phyloP scores from a whole-genome alignment of 2,797 vertebrate genomes.

The Lacerta bilineata region DNA sequence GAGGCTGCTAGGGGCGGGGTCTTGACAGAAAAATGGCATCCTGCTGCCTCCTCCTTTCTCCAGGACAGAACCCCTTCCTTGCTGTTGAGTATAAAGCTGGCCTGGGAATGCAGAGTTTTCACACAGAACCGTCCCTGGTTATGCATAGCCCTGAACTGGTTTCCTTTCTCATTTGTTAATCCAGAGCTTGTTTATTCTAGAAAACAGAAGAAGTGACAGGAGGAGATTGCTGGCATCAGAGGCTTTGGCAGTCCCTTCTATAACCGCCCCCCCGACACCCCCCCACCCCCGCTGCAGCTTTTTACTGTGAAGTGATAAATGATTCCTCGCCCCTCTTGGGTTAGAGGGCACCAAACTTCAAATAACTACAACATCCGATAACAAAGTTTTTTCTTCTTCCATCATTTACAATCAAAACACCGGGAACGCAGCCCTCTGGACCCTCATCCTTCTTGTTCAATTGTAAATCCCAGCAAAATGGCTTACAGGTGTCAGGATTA shows the following conservation, averaged over 20 bases:
- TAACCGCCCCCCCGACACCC: too few relatives aligned
- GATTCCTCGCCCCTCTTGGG: constrained; percentile 81
- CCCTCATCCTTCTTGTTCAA: constrained; percentile 90
- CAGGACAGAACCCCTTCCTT: constrained; percentile 27
- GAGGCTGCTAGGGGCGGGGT: neutral
- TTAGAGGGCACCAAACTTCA: constrained; percentile 88
- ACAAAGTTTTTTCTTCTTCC: constrained; percentile 87
- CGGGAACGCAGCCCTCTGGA: constrained; percentile 83
- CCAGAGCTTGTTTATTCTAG: constrained; percentile 85
- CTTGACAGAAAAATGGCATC: neutral
- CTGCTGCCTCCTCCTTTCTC: neutral
- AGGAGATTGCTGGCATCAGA: constrained; percentile 63
- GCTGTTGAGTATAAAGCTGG: constrained; percentile 47
- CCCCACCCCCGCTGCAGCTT: constrained; percentile 59
- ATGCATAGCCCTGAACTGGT: constrained; percentile 73
- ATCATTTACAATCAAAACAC: constrained; percentile 93
- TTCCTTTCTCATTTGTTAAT: constrained; percentile 85
- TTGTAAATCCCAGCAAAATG: constrained; percentile 98
- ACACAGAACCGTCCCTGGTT: constrained; percentile 54
- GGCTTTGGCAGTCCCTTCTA: constrained; percentile 51
- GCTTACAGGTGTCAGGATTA: constrained; percentile 99
- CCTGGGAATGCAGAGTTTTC: constrained; percentile 55
- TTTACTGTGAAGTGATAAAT: constrained; percentile 85
- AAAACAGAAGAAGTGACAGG: constrained; percentile 78
- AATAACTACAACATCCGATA: constrained; percentile 89